Evolutionary conservation across 2,888 invertebrate genomes (phyloP).

Genomic region (Incurvaria masculella): DNA sequence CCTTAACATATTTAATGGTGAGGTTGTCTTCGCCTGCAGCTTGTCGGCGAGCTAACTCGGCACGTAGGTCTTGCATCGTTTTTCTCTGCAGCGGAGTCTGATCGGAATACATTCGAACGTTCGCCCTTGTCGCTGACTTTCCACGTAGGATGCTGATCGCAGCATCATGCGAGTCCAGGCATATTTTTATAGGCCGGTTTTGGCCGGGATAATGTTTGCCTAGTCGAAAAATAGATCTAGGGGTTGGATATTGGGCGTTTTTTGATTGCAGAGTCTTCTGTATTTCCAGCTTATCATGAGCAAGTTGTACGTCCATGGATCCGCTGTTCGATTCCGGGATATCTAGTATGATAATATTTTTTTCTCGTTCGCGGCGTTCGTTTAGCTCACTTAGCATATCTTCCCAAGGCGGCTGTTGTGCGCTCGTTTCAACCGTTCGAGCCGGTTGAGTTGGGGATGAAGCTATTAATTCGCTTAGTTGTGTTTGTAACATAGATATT

Average conservation of each 20-base stretch:
- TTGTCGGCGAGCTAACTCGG: conserved; percentile 8
- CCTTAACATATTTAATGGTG: conserved; percentile 14
- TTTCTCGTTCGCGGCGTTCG: conserved; percentile 3
- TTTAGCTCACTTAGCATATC: conserved; percentile 7
- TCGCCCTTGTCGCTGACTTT: neutral
- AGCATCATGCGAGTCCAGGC: conserved; percentile 5
- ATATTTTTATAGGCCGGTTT: conserved; percentile 9
- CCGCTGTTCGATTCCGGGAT: conserved; percentile 5
- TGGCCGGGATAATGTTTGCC: conserved; percentile 9
- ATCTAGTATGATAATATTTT: conserved; percentile 7
- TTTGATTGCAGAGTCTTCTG: conserved; percentile 1
- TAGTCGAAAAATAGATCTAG: conserved; percentile 6
- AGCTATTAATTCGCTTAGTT: conserved; percentile 4
- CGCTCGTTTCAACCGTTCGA: no score
- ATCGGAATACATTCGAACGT: conserved; percentile 11
- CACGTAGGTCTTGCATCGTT: conserved; percentile 8
- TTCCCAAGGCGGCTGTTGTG: conserved; percentile 1
- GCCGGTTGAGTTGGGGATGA: neutral
- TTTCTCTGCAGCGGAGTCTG: conserved; percentile 14
- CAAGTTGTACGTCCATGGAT: neutral
- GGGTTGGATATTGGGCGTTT: conserved; percentile 5
- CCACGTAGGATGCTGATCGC: conserved; percentile 8
- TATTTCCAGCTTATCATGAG: conserved; percentile 4
- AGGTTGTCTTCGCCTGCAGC: conserved; percentile 11
- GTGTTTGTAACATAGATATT: conserved; percentile 6